Conservation (phyloP, 2,113 vertebrate species). For the Cranoglanis bouderius region DNA sequence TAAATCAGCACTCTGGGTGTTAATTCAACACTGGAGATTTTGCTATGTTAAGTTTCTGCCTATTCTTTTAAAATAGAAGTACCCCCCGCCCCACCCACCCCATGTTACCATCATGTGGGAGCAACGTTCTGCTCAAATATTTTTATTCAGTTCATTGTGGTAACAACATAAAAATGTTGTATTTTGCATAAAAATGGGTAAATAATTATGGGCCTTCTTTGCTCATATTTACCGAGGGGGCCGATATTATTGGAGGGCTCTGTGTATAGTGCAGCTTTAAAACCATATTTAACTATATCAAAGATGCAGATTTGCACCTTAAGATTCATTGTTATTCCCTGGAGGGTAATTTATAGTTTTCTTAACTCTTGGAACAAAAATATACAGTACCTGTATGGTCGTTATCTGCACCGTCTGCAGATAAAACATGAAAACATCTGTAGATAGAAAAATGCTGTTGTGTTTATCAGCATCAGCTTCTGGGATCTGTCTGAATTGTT, state of each 20-base stretch:
- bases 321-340: not conserved
- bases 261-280: not conserved
- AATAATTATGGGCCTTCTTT: not conserved
- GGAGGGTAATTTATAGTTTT: not conserved
- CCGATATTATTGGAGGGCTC: no score
- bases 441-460: not conserved
- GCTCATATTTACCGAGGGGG: no score
- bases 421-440: not conserved
- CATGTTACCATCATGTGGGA: not conserved
- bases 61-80: no score
- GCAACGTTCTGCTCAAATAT: not conserved
- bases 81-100: no score
- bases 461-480: constrained; percentile 20
- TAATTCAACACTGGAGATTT: no score
- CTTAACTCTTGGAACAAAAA: not conserved
- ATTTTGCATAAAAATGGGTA: no score
- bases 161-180: no score
- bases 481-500: constrained; percentile 6
- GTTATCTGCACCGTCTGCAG: not conserved
- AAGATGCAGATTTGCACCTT: not conserved
- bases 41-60: no score
- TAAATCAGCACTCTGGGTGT: not conserved
- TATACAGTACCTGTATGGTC: no score
- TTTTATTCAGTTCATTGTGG: not conserved
- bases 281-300: not conserved